These are phyloP conservation scores for Microctenopoma lineatum DNA, from an alignment of 2,797 vertebrate genomes.

Conservation along the genomic window DNA sequence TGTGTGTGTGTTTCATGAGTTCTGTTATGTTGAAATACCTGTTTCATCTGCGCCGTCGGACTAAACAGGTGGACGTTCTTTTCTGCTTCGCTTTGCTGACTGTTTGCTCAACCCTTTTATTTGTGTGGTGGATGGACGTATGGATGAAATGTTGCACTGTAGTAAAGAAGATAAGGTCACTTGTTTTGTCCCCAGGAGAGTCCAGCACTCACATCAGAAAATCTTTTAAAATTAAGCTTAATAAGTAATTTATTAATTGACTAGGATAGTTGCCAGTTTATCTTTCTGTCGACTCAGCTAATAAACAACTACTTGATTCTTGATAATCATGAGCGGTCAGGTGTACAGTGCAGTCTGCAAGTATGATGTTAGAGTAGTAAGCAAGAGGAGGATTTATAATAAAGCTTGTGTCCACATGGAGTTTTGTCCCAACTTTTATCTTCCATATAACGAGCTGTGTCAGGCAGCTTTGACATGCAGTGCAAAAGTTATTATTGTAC, in stretches of 20 bases:
- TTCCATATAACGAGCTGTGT: neutral
- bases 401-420: neutral
- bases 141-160: neutral
- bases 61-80: slow-evolving; percentile 50
- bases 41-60: slow-evolving; percentile 18
- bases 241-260: too few species aligned
- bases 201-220: too few species aligned
- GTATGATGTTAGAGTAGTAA: too few species aligned
- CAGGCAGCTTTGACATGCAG: neutral
- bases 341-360: too few species aligned
- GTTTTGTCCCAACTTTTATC: neutral
- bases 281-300: too few species aligned
- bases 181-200: neutral
- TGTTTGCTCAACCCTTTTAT: slow-evolving; percentile 3
- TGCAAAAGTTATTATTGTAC: slow-evolving; percentile 16
- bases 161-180: neutral
- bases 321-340: neutral
- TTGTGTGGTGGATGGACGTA: too few species aligned
- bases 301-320: too few species aligned
- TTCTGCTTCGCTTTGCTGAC: slow-evolving; percentile 20
- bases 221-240: too few species aligned
- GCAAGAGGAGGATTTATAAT: too few species aligned
- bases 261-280: too few species aligned
- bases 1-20: slow-evolving; percentile 10
- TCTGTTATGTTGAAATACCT: slow-evolving; percentile 65